Conservation (phyloP, 2,113 vertebrate species). For the Sminthopsis crassicaudata region DNA sequence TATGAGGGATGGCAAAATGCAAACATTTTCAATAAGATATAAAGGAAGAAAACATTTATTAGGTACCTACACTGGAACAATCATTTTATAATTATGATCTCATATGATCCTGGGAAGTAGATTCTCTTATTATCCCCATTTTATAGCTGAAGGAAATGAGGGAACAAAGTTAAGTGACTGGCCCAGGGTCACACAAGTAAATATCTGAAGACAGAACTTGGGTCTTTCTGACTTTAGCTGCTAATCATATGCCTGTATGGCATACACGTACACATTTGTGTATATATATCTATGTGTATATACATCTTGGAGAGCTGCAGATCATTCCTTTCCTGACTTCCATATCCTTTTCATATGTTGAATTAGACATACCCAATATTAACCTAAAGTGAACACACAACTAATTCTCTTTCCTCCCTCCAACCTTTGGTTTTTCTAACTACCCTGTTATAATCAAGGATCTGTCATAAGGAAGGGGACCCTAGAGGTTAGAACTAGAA, state of each 20-base stretch:
- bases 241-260: background rate
- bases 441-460: background rate
- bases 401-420: background rate
- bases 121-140: background rate
- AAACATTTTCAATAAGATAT: background rate
- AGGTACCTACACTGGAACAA: background rate
- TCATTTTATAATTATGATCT: background rate
- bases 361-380: background rate
- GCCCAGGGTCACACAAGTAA: background rate
- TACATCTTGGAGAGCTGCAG: background rate
- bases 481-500: background rate
- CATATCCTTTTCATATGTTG: background rate
- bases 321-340: background rate
- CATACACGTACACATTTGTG: too few species aligned
- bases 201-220: background rate
- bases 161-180: background rate
- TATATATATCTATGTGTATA: background rate
- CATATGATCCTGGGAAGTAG: background rate
- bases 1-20: background rate
- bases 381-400: background rate
- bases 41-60: background rate
- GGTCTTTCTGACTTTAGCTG: background rate
- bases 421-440: background rate
- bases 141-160: background rate
- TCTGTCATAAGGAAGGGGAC: background rate